A percentile compares a stretch with the other conserved stretches of the same genome.
Evolutionary conservation across 2,113 vertebrate genomes (phyloP).

Genomic region (Chaetodon auriga): DNA sequence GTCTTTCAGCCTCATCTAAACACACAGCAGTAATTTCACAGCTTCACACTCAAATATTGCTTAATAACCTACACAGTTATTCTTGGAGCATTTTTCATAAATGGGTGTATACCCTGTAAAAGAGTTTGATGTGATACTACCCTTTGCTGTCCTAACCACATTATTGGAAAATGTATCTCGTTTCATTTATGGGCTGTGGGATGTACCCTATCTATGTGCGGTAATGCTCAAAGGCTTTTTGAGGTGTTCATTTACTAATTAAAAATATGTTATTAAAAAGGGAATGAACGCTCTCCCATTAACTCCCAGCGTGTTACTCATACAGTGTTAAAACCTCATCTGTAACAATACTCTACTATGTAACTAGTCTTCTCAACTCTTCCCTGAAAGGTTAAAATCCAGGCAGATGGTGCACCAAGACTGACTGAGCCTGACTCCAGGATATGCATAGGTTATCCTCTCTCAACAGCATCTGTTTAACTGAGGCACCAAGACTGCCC

Average conservation of each 20-base stretch:
- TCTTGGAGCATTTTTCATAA: conserved; percentile 53
- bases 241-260: conserved; percentile 54
- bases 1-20: conserved; percentile 23
- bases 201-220: conserved; percentile 42
- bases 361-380: conserved; percentile 51
- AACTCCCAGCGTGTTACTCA: conserved; percentile 55
- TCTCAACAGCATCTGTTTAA: conserved; percentile 30
- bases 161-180: conserved; percentile 55
- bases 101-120: conserved; percentile 45
- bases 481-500: conserved; percentile 12
- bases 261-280: conserved; percentile 54
- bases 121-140: conserved; percentile 14
- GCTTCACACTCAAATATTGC: conserved; percentile 51
- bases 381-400: conserved; percentile 54
- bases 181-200: conserved; percentile 9
- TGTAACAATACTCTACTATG: conserved; percentile 61
- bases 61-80: conserved; percentile 53
- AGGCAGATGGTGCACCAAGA: conserved; percentile 26
- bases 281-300: conserved; percentile 44
- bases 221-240: conserved; percentile 51
- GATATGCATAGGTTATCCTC: not conserved
- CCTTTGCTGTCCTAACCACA: conserved; percentile 31
- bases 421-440: conserved; percentile 20
- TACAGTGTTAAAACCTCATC: conserved; percentile 70
- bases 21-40: conserved; percentile 46